A percentile compares a stretch with the other conserved stretches of the same genome.
phyloP scores from a whole-genome alignment of 2,888 invertebrate genomes.

The Anoplius nigerrimus region DNA sequence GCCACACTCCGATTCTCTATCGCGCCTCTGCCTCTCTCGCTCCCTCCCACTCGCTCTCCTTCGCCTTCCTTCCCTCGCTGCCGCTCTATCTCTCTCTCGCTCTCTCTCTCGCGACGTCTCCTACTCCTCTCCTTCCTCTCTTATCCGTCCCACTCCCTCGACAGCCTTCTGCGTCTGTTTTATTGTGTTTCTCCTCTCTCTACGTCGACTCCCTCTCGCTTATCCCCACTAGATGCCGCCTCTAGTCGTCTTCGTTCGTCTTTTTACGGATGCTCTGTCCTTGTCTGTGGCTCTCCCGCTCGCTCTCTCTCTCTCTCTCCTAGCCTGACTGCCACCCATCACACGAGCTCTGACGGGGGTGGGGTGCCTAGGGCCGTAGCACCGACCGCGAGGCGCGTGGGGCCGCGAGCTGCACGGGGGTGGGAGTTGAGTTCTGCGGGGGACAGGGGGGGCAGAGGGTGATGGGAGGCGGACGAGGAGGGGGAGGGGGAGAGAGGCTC shows the following conservation, averaged over 20 bases:
- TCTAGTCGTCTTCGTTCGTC: not conserved
- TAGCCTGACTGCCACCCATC: constrained; percentile 29
- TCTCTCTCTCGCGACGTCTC: not conserved
- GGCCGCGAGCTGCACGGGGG: constrained; percentile 15
- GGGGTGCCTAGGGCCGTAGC: constrained; percentile 41
- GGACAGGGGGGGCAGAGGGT: too few species aligned
- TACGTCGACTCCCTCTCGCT: not conserved
- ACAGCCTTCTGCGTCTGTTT: not conserved
- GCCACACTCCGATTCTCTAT: constrained; percentile 22
- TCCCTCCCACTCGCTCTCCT: constrained; percentile 10
- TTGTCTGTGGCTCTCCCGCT: not conserved
- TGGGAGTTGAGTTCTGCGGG: not conserved
- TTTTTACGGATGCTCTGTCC: not conserved
- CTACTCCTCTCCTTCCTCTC: not conserved
- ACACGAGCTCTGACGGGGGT: constrained; percentile 26
- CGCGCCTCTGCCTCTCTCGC: not conserved
- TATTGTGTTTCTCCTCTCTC: not conserved
- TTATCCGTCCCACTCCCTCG: not conserved
- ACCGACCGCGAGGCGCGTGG: constrained; percentile 28
- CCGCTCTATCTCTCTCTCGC: constrained; percentile 17
- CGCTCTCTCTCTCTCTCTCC: constrained; percentile 10
- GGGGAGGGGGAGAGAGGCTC: constrained; percentile 2
- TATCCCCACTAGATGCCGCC: not conserved
- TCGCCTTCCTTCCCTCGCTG: constrained; percentile 16
- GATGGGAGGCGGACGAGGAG: too few species aligned